These are phyloP conservation scores for Thereva unica DNA, from an alignment of 2,888 invertebrate species.

Conservation along the genomic window DNA sequence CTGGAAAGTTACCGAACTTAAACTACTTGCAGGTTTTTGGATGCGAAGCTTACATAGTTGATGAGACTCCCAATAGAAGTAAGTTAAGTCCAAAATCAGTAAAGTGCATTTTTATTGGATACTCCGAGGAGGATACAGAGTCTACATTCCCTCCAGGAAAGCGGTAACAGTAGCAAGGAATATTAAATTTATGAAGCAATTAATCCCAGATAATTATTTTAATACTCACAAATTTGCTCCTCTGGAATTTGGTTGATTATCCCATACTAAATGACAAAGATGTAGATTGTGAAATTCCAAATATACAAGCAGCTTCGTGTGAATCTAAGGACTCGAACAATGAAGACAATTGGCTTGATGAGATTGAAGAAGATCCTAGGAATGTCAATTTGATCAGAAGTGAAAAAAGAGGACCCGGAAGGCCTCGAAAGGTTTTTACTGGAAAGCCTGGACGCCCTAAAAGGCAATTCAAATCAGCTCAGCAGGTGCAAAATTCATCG, in stretches of 20 bases:
- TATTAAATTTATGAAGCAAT: neutral
- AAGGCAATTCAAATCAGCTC: slow-evolving; percentile 37
- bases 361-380: neutral
- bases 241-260: slow-evolving; percentile 3
- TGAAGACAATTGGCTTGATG: neutral
- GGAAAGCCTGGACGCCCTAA: slow-evolving; percentile 40
- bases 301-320: no score
- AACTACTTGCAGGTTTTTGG: neutral
- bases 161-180: neutral
- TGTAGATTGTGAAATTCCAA: neutral
- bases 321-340: slow-evolving; percentile 1
- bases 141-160: slow-evolving; percentile 11
- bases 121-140: slow-evolving; percentile 7
- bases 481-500: neutral
- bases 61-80: neutral
- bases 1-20: neutral
- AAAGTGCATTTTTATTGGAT: slow-evolving; percentile 12
- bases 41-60: neutral
- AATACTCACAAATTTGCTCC: slow-evolving; percentile 3
- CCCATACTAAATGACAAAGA: neutral
- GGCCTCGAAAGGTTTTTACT: slow-evolving; percentile 39
- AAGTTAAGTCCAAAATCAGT: slow-evolving; percentile 4
- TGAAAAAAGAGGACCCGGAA: no score
- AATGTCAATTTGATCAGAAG: no score
- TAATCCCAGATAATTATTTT: neutral